Percentiles rank a stretch among this genome's conserved stretches.
These are phyloP conservation scores for Mirounga angustirostris DNA, from an alignment of 2,113 vertebrate species.

Conservation along the genomic window DNA sequence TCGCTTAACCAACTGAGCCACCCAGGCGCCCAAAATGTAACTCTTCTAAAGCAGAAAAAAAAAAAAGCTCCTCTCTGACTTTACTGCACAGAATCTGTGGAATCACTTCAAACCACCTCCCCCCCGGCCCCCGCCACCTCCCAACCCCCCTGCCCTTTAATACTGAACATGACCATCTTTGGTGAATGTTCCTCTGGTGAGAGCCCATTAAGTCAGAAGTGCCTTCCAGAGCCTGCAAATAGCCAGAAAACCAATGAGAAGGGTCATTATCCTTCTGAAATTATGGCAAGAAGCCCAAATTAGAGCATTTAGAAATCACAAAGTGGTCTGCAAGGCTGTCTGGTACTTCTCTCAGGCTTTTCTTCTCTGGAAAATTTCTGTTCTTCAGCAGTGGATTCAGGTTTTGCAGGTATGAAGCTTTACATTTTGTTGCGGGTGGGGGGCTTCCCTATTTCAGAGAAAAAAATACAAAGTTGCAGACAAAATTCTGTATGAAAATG, in stretches of 20 bases:
- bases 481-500: background rate
- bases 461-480: background rate
- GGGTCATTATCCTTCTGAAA: background rate
- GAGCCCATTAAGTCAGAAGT: background rate
- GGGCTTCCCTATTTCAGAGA: background rate
- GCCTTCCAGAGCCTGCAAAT: background rate
- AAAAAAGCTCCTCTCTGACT: background rate
- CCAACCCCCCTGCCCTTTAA: background rate
- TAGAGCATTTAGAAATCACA: background rate
- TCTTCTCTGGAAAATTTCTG: background rate
- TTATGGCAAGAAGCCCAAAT: background rate
- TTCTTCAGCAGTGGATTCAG: background rate
- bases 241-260: conserved; percentile 10
- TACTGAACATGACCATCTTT: background rate
- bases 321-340: background rate
- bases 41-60: too few species aligned
- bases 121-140: too few species aligned
- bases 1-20: too few species aligned
- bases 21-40: too few species aligned
- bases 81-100: background rate
- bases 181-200: background rate
- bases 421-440: background rate
- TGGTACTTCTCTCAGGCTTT: background rate
- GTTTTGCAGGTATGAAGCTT: background rate
- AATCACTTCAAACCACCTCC: background rate